Conservation (phyloP, 1,140 invertebrate species). For the Asbolus verrucosus region DNA sequence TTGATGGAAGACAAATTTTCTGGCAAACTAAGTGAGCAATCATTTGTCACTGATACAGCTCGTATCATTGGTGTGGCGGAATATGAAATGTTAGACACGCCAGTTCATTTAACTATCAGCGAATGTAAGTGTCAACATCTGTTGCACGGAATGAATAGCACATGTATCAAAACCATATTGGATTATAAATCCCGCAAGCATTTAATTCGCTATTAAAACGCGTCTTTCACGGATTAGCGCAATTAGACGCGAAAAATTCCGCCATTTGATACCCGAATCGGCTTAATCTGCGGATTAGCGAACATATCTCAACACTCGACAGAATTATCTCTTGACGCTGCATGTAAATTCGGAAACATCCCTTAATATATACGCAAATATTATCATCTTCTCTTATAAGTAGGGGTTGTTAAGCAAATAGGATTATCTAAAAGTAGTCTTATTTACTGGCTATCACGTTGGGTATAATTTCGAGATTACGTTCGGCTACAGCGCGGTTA, state of each 20-base stretch:
- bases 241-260: too few relatives aligned
- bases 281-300: background rate
- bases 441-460: slow-evolving; percentile 44
- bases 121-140: slow-evolving; percentile 37
- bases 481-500: slow-evolving; percentile 22
- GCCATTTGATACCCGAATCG: background rate
- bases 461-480: slow-evolving; percentile 23
- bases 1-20: slow-evolving; percentile 13
- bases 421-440: slow-evolving; percentile 39
- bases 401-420: slow-evolving; percentile 23
- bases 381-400: slow-evolving; percentile 23
- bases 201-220: too few relatives aligned
- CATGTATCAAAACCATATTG: slow-evolving; percentile 13
- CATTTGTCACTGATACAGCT: slow-evolving; percentile 17
- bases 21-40: slow-evolving; percentile 16
- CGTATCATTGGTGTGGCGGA: slow-evolving; percentile 1
- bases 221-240: too few relatives aligned
- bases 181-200: slow-evolving; percentile 7
- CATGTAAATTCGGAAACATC: slow-evolving; percentile 13
- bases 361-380: slow-evolving; percentile 31
- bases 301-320: slow-evolving; percentile 3
- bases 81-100: slow-evolving; percentile 33
- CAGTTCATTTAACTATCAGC: slow-evolving; percentile 34
- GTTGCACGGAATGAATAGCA: slow-evolving; percentile 14
- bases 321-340: slow-evolving; percentile 20